phyloP scores from a whole-genome alignment of 2,797 vertebrate genomes.

The Falco naumanni region DNA sequence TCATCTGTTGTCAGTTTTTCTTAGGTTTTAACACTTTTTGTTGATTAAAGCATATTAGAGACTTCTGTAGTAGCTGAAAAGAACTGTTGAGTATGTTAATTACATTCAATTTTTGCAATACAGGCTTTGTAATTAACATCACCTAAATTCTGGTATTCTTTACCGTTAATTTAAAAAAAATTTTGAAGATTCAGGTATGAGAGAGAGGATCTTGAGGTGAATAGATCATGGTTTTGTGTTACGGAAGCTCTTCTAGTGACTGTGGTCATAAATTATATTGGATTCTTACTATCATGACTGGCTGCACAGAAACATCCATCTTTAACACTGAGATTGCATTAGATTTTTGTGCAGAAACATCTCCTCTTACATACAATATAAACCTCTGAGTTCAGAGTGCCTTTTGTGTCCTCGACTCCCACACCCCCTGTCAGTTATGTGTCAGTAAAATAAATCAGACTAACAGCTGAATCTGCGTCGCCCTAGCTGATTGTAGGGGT shows the following conservation, averaged over 20 bases:
- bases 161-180: background rate
- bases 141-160: background rate
- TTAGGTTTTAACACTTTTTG: background rate
- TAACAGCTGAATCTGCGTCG: conserved; percentile 33
- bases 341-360: background rate
- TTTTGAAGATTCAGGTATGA: background rate
- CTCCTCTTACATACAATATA: background rate
- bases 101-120: no score
- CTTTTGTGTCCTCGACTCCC: conserved; percentile 11
- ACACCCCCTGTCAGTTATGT: background rate
- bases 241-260: background rate
- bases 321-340: background rate
- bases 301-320: background rate
- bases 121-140: background rate
- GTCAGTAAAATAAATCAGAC: conserved; percentile 22
- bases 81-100: background rate
- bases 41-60: background rate
- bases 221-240: background rate
- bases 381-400: background rate
- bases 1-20: background rate
- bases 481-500: conserved; percentile 8
- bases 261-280: background rate
- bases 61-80: background rate
- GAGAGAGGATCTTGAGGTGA: background rate
- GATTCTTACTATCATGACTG: background rate